Evolutionary conservation across 2,888 invertebrate genomes (phyloP).

Genomic region (Standfussiana lucernea): DNA sequence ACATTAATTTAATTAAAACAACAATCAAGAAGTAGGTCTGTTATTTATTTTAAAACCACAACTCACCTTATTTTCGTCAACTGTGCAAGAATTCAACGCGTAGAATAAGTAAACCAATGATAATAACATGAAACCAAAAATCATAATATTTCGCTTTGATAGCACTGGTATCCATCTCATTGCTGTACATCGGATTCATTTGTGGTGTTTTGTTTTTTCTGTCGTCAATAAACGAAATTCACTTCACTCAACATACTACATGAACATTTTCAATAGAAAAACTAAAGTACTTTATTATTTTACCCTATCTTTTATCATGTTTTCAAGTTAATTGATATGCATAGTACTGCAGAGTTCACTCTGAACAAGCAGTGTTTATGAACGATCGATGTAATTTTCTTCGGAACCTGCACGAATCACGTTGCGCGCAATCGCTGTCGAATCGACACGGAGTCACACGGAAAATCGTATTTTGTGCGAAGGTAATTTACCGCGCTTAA

Average conservation of each 20-base stretch:
- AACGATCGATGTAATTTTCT: constrained; percentile 69
- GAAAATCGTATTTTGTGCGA: constrained; percentile 64
- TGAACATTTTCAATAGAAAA: constrained; percentile 8
- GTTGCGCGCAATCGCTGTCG: constrained; percentile 74
- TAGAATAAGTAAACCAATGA: constrained; percentile 88
- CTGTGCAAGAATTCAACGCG: constrained; percentile 86
- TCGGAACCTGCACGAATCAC: constrained; percentile 52
- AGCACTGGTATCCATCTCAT: constrained; percentile 86
- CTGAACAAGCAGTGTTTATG: constrained; percentile 47
- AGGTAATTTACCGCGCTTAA: constrained; percentile 47
- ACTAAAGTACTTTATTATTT: not conserved
- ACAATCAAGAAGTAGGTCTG: not conserved
- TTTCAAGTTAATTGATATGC: constrained; percentile 51
- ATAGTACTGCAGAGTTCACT: constrained; percentile 43
- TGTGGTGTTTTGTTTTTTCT: constrained; percentile 62
- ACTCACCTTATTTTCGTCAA: constrained; percentile 85
- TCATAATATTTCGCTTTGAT: constrained; percentile 83
- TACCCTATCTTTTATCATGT: constrained; percentile 20
- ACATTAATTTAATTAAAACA: not conserved
- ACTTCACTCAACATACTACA: constrained; percentile 41
- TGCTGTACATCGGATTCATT: constrained; percentile 83
- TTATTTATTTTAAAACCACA: not conserved
- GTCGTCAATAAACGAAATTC: constrained; percentile 55
- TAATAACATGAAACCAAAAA: constrained; percentile 86
- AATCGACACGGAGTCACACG: constrained; percentile 44